These are phyloP conservation scores for Folsomia manolachei DNA, from an alignment of 2,888 invertebrate genomes.

Conservation along the genomic window DNA sequence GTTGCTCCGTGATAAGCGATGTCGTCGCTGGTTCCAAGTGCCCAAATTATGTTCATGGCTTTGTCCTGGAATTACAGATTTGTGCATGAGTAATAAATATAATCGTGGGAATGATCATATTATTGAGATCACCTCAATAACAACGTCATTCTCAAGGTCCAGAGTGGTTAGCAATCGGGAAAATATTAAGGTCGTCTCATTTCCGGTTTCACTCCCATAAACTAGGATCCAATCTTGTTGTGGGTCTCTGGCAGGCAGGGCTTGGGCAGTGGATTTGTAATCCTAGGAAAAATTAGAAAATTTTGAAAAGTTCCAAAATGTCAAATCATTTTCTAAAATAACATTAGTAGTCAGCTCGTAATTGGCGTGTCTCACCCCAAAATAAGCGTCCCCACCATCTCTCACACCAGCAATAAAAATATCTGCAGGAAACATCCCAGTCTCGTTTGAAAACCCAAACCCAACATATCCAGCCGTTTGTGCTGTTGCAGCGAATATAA, in stretches of 20 bases:
- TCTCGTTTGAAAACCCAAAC: slow-evolving; percentile 10
- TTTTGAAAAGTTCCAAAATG: neutral
- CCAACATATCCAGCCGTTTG: slow-evolving; percentile 2
- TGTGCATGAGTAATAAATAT: neutral
- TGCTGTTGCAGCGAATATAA: neutral
- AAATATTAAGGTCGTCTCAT: slow-evolving; percentile 9
- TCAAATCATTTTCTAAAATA: too few relatives aligned
- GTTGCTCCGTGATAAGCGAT: neutral
- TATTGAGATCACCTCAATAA: neutral
- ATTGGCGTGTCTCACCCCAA: neutral
- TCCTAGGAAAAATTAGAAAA: neutral
- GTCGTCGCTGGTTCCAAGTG: neutral
- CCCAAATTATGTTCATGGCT: slow-evolving; percentile 2
- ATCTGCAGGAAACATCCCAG: slow-evolving; percentile 1
- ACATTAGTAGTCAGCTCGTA: too few relatives aligned
- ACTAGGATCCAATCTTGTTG: slow-evolving; percentile 12
- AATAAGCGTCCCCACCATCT: neutral
- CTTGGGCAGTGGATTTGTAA: neutral
- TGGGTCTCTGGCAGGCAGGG: neutral
- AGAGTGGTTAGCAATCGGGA: slow-evolving; percentile 13
- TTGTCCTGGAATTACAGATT: neutral
- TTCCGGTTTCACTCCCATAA: slow-evolving; percentile 11
- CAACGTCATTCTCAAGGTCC: neutral
- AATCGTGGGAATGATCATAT: neutral
- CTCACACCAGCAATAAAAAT: slow-evolving; percentile 8